Base-by-base conservation (phyloP, 2,797 vertebrate genomes). In the Otolemur crassicaudatus region DNA sequence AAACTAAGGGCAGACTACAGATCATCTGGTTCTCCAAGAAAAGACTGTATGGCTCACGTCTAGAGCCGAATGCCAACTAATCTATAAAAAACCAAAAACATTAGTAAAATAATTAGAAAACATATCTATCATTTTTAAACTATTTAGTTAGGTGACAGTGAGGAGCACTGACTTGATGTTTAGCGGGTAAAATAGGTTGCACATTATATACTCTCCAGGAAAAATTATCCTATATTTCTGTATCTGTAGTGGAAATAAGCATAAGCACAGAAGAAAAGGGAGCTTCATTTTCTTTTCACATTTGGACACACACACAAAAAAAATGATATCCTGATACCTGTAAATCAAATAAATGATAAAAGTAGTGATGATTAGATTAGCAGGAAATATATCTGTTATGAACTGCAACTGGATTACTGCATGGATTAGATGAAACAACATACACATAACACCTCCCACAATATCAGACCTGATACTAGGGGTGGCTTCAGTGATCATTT, bases 301-400 rank as follows among this genome's bases (percentile, higher is more conserved):
- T 89, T 20, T 63, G 40, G 40, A 11, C 17, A 72, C 20, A 84
- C 27, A 61, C 49, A 49, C 13, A 49, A 13, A 81, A 56, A 79
- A 92, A 87, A 83, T 37, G 65, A 22, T 81, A 67, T 91, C 9
- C 34, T 88, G 4, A 84, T 79, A 91, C 25, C 9, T n/a, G 4
- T 10, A 94, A 93, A 79, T 96, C 53, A 92, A 88, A 65, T 60
- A 83, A 84, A 61, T 89, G 76, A 90, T n/a, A 37, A 94, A 94
- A 94, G 13, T 67, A 65, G 14, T 77, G 46, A 88, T 37, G 90
- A 86, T 49, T 67, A 86, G 34, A 67, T 87, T 84, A 73, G 61
- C 63, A 73, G 69, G 27, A 92, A 46, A 7, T 37, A 60, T 11
- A 86, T 72, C 43, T 92, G 79, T 23, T 81, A 46, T 79, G 77